These are phyloP conservation scores for Carposina sasakii DNA, from an alignment of 1,140 invertebrate species.

Conservation along the genomic window DNA sequence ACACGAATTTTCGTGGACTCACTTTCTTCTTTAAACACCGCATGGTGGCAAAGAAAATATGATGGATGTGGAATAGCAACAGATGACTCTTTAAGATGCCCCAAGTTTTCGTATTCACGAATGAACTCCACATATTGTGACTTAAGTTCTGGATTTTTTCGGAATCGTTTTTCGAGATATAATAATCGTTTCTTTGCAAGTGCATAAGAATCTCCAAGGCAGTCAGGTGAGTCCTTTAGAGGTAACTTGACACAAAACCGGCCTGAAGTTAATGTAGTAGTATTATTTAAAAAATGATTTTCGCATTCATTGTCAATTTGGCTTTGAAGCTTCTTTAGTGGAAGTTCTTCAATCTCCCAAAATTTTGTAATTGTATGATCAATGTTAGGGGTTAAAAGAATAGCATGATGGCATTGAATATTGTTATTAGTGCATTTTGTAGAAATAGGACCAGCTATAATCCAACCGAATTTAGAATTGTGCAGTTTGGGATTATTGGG, in stretches of 20 bases:
- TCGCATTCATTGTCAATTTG: slow-evolving; percentile 35
- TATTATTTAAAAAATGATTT: slow-evolving; percentile 17
- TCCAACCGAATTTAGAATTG: slow-evolving; percentile 6
- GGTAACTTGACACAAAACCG: slow-evolving; percentile 13
- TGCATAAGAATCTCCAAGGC: slow-evolving; percentile 8
- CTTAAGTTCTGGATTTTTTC: slow-evolving; percentile 3
- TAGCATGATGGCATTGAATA: background rate
- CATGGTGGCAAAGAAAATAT: slow-evolving; percentile 21
- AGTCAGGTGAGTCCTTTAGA: slow-evolving; percentile 7
- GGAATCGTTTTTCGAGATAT: background rate
- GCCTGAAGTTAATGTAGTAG: slow-evolving; percentile 9
- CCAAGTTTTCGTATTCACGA: slow-evolving; percentile 8
- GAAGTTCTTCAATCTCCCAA: slow-evolving; percentile 1
- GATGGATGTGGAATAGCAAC: slow-evolving; percentile 19
- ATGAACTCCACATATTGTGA: slow-evolving; percentile 8
- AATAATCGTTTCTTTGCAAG: slow-evolving; percentile 3
- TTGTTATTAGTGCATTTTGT: background rate
- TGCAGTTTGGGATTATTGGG: slow-evolving; percentile 6
- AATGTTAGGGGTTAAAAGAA: background rate
- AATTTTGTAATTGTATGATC: slow-evolving; percentile 1
- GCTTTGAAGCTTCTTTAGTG: background rate
- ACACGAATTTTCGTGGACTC: slow-evolving; percentile 18
- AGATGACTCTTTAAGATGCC: slow-evolving; percentile 7
- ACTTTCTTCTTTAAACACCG: slow-evolving; percentile 9
- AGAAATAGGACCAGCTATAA: slow-evolving; percentile 5